Evolutionary conservation across 2,888 invertebrate genomes (phyloP), one percentile per base, ranked within the genome.

Genomic region (Drosophila anomalipes): DNA sequence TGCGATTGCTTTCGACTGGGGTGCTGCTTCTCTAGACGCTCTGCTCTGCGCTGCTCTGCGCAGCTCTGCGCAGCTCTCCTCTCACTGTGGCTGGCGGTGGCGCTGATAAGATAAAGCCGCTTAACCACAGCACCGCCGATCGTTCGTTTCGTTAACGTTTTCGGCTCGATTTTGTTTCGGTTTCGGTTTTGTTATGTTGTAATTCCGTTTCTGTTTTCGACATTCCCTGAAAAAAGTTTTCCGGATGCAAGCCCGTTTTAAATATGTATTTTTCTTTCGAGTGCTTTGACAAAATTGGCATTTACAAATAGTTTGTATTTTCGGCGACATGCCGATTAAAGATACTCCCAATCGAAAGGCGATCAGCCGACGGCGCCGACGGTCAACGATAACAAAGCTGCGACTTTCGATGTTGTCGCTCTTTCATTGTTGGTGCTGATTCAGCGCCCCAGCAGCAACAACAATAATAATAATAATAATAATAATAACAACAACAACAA

Each of bases 21-120:
- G 2, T 16, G 16, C 47, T 47, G 47, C 26, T 47, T 47, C 2
- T 12, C n/a, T 44, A 44, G 51, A 32, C 26, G n/a, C 39, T 41
- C n/a, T 10, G n/a, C 10, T 41, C 41, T n/a, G 19, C 4, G 16
- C 37, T 37, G 19, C 37, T 37, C 37, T 37, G 16, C 6, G 16
- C 16, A 16, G 30, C 30, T 30, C 30, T 39, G 37, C 19, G 4
- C 35, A 6, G n/a, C 12, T 10, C 41, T 12, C n/a, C n/a, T 12
- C 47, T 47, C 14, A 47, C 26, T 47, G 47, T 26, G 47, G 26
- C 33, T 37, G 54, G 61, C 37, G 53, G 28, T 71, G 51, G 41
- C 33, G 37, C 26, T 51, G 77, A 77, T 77, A 77, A 77, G 77
- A 77, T 77, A 77, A 77, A 77, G 64, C 62, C 54, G 65, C 78